A percentile compares a stretch with the other conserved stretches of the same genome.
Conservation (phyloP, 2,797 vertebrate genomes). For the Macropus fuliginosus region DNA sequence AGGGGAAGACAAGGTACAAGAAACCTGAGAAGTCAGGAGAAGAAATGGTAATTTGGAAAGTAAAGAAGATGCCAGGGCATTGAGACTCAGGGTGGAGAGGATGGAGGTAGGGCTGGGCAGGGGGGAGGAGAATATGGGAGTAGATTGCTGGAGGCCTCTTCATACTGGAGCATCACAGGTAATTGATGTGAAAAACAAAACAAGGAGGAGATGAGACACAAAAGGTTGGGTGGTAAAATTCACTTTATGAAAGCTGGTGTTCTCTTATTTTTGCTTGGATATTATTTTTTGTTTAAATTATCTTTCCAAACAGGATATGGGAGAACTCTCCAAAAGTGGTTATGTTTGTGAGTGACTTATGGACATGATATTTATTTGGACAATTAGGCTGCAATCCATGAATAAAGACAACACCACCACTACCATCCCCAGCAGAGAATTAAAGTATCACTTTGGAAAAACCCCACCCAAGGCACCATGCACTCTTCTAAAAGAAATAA, state of each 20-base stretch:
- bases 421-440: background rate
- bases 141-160: background rate
- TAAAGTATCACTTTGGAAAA: background rate
- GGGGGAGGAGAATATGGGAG: background rate
- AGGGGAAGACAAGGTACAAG: background rate
- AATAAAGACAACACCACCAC: background rate
- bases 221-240: background rate
- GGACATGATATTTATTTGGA: constrained; percentile 16
- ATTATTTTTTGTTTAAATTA: constrained; percentile 26
- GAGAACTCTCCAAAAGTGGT: constrained; percentile 62
- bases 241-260: background rate
- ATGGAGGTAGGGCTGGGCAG: too few relatives aligned
- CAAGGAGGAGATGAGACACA: background rate
- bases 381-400: background rate
- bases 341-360: constrained; percentile 47
- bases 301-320: constrained; percentile 50
- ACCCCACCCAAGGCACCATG: rapidly evolving
- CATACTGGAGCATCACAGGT: background rate
- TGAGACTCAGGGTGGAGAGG: background rate
- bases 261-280: background rate
- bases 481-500: background rate
- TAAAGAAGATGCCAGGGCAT: background rate
- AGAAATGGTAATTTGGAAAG: background rate
- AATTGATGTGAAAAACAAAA: background rate
- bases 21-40: background rate